Conservation (phyloP, 2,113 vertebrate genomes). For the Callocephalon fimbriatum region DNA sequence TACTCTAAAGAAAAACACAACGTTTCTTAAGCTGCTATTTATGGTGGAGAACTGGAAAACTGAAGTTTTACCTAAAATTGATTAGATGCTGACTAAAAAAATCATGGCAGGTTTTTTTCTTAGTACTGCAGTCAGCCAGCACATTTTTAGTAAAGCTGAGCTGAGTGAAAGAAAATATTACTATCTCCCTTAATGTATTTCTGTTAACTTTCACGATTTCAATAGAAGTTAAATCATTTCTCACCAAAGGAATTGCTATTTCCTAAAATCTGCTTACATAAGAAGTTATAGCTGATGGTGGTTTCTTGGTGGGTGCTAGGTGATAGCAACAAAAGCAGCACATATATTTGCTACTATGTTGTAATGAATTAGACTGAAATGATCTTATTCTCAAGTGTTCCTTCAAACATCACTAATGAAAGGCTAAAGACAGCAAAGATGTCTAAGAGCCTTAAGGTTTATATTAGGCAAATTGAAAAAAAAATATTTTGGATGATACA, state of each 20-base stretch:
- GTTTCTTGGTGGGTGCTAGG: background rate
- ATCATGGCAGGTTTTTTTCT: background rate
- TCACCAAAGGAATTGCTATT: background rate
- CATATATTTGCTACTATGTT: background rate
- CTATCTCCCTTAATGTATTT: background rate
- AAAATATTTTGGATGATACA: background rate
- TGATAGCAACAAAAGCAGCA: background rate
- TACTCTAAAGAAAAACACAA: background rate
- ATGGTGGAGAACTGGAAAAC: background rate
- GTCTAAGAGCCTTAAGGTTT: background rate
- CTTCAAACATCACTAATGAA: background rate
- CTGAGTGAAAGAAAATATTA: background rate
- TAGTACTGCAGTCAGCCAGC: background rate
- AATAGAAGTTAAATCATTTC: background rate
- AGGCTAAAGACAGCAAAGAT: background rate
- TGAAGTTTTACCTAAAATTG: background rate
- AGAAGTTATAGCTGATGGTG: background rate
- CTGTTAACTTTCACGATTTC: background rate
- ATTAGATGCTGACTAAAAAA: background rate
- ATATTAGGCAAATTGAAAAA: background rate
- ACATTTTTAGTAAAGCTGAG: background rate
- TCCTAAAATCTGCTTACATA: background rate
- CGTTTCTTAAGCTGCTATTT: background rate
- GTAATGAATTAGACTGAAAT: background rate
- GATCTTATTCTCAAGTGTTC: background rate